Evolutionary conservation across 2,797 vertebrate genomes (phyloP).

Genomic region (Dryobates pubescens): DNA sequence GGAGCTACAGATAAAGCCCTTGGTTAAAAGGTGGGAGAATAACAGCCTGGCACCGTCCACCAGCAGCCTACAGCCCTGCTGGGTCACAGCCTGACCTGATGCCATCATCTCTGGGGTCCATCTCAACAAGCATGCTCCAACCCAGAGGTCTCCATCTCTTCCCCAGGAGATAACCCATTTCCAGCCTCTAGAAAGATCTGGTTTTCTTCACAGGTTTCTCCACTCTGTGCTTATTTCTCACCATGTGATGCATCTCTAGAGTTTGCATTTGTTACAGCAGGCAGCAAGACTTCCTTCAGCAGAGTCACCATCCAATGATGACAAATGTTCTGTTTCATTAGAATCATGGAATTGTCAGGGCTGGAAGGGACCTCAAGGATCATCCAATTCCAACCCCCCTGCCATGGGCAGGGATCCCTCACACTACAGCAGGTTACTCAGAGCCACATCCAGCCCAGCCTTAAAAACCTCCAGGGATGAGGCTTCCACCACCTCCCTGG

Average conservation of each 20-base stretch:
- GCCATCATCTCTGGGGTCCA: not conserved
- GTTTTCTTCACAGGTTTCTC: not conserved
- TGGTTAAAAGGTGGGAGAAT: not conserved
- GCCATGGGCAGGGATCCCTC: too few species aligned
- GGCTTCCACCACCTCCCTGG: too few species aligned
- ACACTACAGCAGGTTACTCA: too few species aligned
- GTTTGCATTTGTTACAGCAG: not conserved
- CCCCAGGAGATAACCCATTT: not conserved
- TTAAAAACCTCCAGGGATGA: too few species aligned
- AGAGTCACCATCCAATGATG: accelerated
- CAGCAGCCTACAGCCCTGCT: accelerated
- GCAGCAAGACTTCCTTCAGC: not conserved
- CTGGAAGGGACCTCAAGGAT: too few species aligned
- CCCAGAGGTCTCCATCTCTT: not conserved
- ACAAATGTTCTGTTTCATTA: accelerated
- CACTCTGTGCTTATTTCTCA: not conserved
- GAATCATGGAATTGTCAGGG: too few species aligned
- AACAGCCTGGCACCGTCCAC: not conserved
- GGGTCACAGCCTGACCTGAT: not conserved
- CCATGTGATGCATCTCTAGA: not conserved
- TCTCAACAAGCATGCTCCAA: accelerated
- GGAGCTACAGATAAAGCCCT: not conserved
- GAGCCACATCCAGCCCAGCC: too few species aligned
- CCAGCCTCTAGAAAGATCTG: not conserved
- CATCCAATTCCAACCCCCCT: too few species aligned